Conservation (phyloP, 2,888 invertebrate species). For the Sipunculus nudus region DNA sequence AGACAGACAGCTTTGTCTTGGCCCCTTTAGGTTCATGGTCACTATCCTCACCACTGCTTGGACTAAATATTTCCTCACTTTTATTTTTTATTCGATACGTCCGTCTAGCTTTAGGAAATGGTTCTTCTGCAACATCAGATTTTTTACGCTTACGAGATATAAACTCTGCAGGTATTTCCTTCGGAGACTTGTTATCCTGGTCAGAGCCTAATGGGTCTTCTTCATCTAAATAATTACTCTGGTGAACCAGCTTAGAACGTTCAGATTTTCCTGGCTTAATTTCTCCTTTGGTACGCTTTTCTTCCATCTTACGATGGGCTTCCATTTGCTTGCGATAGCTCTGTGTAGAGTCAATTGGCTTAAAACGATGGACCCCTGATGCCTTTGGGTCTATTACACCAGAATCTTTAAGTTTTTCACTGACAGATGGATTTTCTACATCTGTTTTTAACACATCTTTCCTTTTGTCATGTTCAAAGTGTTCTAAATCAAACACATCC, state of each 20-base stretch:
- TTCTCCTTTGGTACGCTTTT: slow-evolving; percentile 17
- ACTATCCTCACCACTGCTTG: slow-evolving; percentile 52
- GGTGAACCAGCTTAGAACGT: not conserved
- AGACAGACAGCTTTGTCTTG: too few relatives aligned
- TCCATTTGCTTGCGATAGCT: slow-evolving; percentile 60
- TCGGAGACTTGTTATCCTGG: slow-evolving; percentile 43
- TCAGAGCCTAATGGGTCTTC: slow-evolving; percentile 33
- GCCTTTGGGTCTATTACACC: not conserved
- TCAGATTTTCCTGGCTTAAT: not conserved
- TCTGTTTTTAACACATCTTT: too few relatives aligned
- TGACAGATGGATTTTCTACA: not conserved
- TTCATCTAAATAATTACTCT: slow-evolving; percentile 25
- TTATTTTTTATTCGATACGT: slow-evolving; percentile 19
- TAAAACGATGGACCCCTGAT: slow-evolving; percentile 6
- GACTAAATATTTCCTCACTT: slow-evolving; percentile 40
- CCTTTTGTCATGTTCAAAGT: too few relatives aligned
- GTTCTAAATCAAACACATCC: slow-evolving; percentile 30
- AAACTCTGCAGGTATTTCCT: slow-evolving; percentile 48
- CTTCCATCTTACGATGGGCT: slow-evolving; percentile 41
- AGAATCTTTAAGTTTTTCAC: not conserved
- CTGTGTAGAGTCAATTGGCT: slow-evolving; percentile 46
- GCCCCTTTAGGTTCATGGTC: too few relatives aligned
- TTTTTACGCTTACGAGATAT: slow-evolving; percentile 49
- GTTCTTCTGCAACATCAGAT: slow-evolving; percentile 35
- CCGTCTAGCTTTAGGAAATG: not conserved